Evolutionary conservation across 2,797 vertebrate species (phyloP), one percentile per base, ranked within the genome.

Genomic region (Spea hammondii): DNA sequence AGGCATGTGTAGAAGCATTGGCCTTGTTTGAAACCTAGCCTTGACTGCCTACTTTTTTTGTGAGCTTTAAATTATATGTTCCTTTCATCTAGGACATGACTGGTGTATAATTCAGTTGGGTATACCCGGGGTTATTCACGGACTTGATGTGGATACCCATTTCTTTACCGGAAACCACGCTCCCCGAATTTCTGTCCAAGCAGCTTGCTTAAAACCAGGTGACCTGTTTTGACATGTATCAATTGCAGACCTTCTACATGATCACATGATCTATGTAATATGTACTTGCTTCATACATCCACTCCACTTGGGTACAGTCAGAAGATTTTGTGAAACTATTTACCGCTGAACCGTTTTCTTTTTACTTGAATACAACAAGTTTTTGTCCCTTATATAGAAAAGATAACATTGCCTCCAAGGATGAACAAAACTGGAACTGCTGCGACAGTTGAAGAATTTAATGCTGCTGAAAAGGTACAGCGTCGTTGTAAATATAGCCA

Each of bases 131-230:
- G 44, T 77, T 54, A 86, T 94, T 77, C 72, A 85, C 4, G 92
- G 90, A 66, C 67, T 93, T 1, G 92, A 94, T 0, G 88, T 92
- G 4, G 93, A 96, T 83, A 92, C 92, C 0, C 93, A 88, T 17
- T 92, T 93, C 86, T 93, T 94, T 85, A 90, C 87, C 0, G 94
- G 92, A 78, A 95, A 92, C 79, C 85, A 91, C 5, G 82, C 89
- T 1, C 91, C 92, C 6, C 79, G 76, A 0, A 69, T 88, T 60
- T 93, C 93, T 1, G 81, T 94, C 78, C 94, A 96, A 79, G 92
- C 87, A 0, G 83, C 85, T 0, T 89, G 87, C 86, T 83, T 94
- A 46, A 88, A 88, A 45, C 49, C 82, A 86, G 76, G 80, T 88
- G 79, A 62, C 46, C 5, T 57, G 1, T 69, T 62, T 11, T 32